These are phyloP conservation scores for Mixornis gularis DNA, from an alignment of 2,113 vertebrate genomes.

Conservation along the genomic window DNA sequence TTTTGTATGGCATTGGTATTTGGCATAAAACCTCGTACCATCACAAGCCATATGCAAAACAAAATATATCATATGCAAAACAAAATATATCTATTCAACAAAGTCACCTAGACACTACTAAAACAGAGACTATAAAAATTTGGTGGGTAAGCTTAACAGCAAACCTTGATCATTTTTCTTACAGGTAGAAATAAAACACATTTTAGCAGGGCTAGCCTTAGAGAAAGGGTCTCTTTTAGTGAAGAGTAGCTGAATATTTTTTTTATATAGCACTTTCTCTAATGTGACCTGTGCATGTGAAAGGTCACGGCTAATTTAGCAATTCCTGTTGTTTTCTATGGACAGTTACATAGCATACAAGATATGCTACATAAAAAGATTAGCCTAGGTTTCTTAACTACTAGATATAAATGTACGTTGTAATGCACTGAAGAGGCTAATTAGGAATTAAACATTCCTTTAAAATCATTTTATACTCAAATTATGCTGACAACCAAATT, in stretches of 20 bases:
- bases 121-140: not conserved
- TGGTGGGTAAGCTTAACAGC: not conserved
- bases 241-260: not conserved
- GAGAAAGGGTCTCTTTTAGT: not conserved
- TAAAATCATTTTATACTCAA: constrained; percentile 65
- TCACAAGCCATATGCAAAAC: too few relatives aligned
- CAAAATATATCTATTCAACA: not conserved
- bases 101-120: not conserved
- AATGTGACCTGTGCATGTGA: not conserved
- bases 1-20: not conserved
- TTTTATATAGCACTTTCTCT: not conserved
- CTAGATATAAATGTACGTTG: constrained; percentile 38
- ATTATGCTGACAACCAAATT: constrained; percentile 56
- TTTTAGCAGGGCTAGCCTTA: not conserved
- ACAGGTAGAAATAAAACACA: not conserved
- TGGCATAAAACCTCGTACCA: not conserved
- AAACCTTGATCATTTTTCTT: not conserved
- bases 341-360: not conserved
- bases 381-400: constrained; percentile 22
- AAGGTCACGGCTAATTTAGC: not conserved
- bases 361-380: constrained; percentile 11
- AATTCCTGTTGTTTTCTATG: constrained; percentile 4
- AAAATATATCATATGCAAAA: too few relatives aligned
- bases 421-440: constrained; percentile 48
- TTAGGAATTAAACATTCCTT: constrained; percentile 59